Conservation (phyloP, 2,888 invertebrate genomes). For the Arctia plantaginis region DNA sequence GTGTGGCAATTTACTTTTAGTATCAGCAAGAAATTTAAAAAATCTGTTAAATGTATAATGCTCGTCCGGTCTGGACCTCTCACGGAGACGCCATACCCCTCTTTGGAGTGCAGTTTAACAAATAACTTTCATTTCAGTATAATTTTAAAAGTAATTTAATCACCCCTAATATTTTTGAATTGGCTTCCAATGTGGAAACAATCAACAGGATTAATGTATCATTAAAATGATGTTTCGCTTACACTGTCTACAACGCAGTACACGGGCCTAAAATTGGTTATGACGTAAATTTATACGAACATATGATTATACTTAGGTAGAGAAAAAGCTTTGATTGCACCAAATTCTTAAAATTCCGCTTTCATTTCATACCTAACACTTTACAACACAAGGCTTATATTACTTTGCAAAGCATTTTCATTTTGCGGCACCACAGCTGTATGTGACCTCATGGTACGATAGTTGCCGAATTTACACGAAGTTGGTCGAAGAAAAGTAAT, state of each 20-base stretch:
- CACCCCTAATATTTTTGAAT: background rate
- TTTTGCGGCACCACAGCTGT: conserved; percentile 22
- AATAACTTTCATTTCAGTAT: background rate
- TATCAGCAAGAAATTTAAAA: too few species aligned
- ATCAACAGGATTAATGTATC: background rate
- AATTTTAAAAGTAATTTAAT: background rate
- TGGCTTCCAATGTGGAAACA: background rate
- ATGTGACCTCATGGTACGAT: conserved; percentile 56
- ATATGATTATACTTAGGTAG: conserved; percentile 24
- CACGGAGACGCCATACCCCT: background rate
- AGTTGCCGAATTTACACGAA: conserved; percentile 56
- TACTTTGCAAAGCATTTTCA: conserved; percentile 14
- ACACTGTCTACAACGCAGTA: conserved; percentile 26
- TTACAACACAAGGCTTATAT: conserved; percentile 14
- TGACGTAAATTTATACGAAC: conserved; percentile 50
- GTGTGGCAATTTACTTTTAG: too few species aligned
- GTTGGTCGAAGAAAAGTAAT: conserved; percentile 61
- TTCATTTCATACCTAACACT: conserved; percentile 14
- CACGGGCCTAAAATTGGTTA: conserved; percentile 29
- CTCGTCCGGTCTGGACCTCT: too few species aligned
- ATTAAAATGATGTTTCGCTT: background rate
- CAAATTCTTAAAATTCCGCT: conserved; percentile 16
- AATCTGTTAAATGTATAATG: too few species aligned
- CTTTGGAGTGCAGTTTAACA: background rate
- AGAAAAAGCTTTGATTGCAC: conserved; percentile 47